Percentiles rank a stretch among this genome's conserved stretches.
These are phyloP conservation scores for Polydrusus pterygomalis DNA, from an alignment of 2,888 invertebrate genomes.

Conservation along the genomic window DNA sequence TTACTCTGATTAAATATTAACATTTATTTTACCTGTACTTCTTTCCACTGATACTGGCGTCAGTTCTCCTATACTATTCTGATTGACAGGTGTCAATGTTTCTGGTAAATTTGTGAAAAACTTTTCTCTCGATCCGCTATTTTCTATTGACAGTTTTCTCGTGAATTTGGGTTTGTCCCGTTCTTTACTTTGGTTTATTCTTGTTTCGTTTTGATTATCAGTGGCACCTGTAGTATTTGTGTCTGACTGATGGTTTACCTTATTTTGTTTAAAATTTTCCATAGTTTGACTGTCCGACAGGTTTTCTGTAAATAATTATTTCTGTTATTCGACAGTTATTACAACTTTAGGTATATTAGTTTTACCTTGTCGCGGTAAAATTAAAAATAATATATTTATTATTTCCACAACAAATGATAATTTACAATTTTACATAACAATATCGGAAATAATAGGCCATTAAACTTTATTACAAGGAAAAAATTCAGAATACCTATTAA, in stretches of 20 bases:
- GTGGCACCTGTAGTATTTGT: not conserved
- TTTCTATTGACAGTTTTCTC: conserved; percentile 67
- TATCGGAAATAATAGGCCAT: too few species aligned
- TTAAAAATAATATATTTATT: too few species aligned
- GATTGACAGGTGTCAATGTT: conserved; percentile 72
- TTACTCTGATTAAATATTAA: not conserved
- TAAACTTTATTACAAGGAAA: too few species aligned
- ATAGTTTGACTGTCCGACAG: not conserved
- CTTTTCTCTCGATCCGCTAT: conserved; percentile 67
- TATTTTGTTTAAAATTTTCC: conserved; percentile 6
- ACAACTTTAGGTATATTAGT: too few species aligned
- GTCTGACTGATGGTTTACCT: not conserved
- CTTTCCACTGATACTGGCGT: conserved; percentile 71
- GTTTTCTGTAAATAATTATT: conserved; percentile 1
- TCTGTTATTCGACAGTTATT: too few species aligned
- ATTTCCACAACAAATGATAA: too few species aligned
- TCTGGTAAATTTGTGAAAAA: conserved; percentile 62
- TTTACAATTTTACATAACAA: too few species aligned
- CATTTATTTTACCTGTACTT: conserved; percentile 51
- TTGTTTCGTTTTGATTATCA: not conserved
- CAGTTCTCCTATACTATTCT: conserved; percentile 72
- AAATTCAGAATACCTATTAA: too few species aligned
- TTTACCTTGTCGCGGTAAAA: too few species aligned
- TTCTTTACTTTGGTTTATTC: conserved; percentile 14
- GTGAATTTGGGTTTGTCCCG: conserved; percentile 20